phyloP scores from a whole-genome alignment of 2,888 invertebrate genomes.

The Mellilla xanthometata region DNA sequence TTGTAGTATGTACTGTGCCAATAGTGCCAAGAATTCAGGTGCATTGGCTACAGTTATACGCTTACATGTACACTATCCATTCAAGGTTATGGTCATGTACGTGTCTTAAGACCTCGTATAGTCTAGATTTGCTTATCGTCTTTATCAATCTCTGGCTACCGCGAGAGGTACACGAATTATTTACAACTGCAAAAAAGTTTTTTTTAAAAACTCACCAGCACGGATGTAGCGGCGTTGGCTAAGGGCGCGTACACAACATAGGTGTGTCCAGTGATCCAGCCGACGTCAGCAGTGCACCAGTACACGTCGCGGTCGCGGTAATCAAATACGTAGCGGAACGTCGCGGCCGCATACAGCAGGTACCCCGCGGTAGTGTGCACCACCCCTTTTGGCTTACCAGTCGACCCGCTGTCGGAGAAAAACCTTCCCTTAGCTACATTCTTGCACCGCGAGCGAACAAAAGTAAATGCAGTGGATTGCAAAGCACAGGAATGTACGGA shows the following conservation, averaged over 20 bases:
- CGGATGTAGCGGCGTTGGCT: slow-evolving; percentile 95
- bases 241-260: slow-evolving; percentile 98
- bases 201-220: slow-evolving; percentile 91
- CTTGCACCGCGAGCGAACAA: slow-evolving; percentile 8
- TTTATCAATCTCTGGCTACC: too few species aligned
- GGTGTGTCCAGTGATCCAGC: slow-evolving; percentile 98
- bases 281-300: slow-evolving; percentile 98
- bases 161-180: too few species aligned
- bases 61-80: too few species aligned
- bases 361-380: slow-evolving; percentile 98
- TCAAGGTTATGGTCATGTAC: too few species aligned
- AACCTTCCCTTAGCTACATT: slow-evolving; percentile 34
- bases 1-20: too few species aligned
- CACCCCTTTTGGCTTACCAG: slow-evolving; percentile 99
- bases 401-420: slow-evolving; percentile 87
- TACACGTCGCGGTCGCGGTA: slow-evolving; percentile 91
- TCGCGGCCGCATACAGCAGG: slow-evolving; percentile 95
- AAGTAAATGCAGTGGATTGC: background rate
- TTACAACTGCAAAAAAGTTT: too few species aligned
- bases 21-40: too few species aligned
- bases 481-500: slow-evolving; percentile 8
- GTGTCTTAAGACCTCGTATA: too few species aligned
- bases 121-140: too few species aligned
- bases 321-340: slow-evolving; percentile 98
- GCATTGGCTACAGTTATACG: too few species aligned